Base-by-base conservation (phyloP, 2,113 vertebrate genomes). In the Entomyzon cyanotis region DNA sequence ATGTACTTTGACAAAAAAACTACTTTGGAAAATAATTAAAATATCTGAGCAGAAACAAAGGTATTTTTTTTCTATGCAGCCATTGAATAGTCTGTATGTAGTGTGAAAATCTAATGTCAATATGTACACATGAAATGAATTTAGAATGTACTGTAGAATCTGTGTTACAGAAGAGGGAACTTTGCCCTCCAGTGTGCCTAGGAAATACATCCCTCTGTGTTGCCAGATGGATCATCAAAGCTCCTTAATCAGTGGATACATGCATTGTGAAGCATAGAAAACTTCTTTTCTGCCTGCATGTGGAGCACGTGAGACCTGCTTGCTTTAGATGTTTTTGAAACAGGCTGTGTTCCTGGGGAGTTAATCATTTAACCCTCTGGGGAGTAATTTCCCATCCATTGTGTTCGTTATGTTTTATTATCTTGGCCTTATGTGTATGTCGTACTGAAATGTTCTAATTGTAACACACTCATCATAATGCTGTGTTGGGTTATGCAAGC, bases 201-300 rank as follows among this genome's bases (percentile, higher is more conserved):
- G 80, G 64, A 93, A 95, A 79, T 79, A 33, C 15, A 67, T 85
- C 46, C 35, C 19, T 92, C 21, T 86, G 9, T 81, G 64, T 78
- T 37, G 69, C 69, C 93, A 93, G 67, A 56, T 96, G 96, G 46
- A 44, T 68, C 77, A 85, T 94, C 68, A 94, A 67, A 96, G 89
- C 84, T 91, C 25, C 63, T 75, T 89, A 63, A 80, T 89, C 39
- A 65, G 64, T 9, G 1, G 49, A 77, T 90, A n/a, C 6, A 65
- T 47, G n/a, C 22, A 23, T 60, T 63, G 19, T 56, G 70, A 89
- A 85, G 64, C 42, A 83, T 86, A 80, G 69, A 76, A 80, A 79
- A 71, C 39, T 81, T 60, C 14, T 63, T 8, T 87, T 80, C 59
- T 81, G 20, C 60, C n/a, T 95, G 53, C 53, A 31, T 84, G 50